Base-by-base conservation (phyloP, 2,797 vertebrate genomes). In the Macropodus opercularis region DNA sequence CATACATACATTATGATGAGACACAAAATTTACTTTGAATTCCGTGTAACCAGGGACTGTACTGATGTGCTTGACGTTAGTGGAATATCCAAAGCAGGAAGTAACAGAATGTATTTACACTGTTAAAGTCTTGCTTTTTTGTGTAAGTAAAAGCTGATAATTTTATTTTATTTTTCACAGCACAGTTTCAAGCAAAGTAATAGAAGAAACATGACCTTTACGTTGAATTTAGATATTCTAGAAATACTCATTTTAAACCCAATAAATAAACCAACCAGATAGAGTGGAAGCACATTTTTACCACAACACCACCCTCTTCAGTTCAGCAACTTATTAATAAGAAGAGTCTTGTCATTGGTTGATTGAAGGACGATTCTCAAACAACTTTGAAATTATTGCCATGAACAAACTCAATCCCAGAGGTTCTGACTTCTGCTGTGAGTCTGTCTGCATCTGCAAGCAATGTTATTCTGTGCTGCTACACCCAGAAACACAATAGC, bases 271-370 rank as follows among this genome's bases (percentile, higher is more conserved):
- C 38, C 42, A 69, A 62, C 22, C 24, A 43, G 22, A 55, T 36
- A 11, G 34, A 64, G 68, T 12, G 57, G 32, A 39, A 54, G 34
- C 34, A 40, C 40, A 38, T 43, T 35, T 63, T 40, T 39, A 65
- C 55, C 36, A 54, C 17, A 47, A 18, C 54, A 29, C 19, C n/a
- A n/a, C n/a, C n/a, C 40, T 46, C 11, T 53, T 47, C 50, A 63
- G 44, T 71, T 54, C 39, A 72, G 62, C 77, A 72, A 42, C 50
- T 71, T 52, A 75, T 80, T 57, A 69, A 75, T 76, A 66, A 70
- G 40, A 60, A 74, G 65, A 41, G 26, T 76, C 46, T 51, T 63
- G 53, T 69, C 61, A n/a, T n/a, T n/a, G n/a, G n/a, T 60, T 38
- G n/a, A n/a, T n/a, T 35, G 36, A 18, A 69, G 69, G 62, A 43